Evolutionary conservation across 2,113 vertebrate species (phyloP).

Genomic region (Acrocephalus arundinaceus): DNA sequence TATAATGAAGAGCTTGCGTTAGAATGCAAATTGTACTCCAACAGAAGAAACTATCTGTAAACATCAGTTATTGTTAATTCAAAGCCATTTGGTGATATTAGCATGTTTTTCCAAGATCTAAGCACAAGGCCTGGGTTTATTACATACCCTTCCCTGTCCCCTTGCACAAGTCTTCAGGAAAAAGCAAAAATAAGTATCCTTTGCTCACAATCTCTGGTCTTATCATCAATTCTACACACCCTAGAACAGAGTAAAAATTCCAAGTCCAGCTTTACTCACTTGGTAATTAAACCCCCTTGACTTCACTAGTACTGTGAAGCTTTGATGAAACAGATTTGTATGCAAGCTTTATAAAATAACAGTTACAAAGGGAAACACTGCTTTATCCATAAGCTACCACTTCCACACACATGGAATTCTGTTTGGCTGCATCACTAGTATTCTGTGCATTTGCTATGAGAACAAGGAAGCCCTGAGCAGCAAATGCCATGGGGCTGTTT

Average conservation of each 20-base stretch:
- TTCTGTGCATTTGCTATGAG: background rate
- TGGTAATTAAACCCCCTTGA: background rate
- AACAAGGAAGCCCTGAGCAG: background rate
- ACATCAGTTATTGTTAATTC: background rate
- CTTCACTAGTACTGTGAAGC: background rate
- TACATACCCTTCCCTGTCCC: rapidly evolving
- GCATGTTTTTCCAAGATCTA: background rate
- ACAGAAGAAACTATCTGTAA: background rate
- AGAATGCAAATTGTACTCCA: background rate
- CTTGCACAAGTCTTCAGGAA: background rate
- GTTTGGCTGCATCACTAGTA: background rate
- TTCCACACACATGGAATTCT: background rate
- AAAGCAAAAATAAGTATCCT: background rate
- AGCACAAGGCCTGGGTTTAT: background rate
- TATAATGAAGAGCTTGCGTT: background rate
- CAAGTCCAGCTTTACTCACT: background rate
- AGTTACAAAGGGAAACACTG: background rate
- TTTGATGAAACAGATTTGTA: background rate
- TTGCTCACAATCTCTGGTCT: background rate
- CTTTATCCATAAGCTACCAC: background rate
- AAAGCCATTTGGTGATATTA: background rate
- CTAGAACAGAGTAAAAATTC: background rate
- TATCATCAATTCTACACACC: background rate
- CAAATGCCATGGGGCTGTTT: background rate
- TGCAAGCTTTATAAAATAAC: background rate